Evolutionary conservation across 1,140 invertebrate species (phyloP), one percentile per base, ranked within the genome.

Genomic region (Colletes latitarsis): DNA sequence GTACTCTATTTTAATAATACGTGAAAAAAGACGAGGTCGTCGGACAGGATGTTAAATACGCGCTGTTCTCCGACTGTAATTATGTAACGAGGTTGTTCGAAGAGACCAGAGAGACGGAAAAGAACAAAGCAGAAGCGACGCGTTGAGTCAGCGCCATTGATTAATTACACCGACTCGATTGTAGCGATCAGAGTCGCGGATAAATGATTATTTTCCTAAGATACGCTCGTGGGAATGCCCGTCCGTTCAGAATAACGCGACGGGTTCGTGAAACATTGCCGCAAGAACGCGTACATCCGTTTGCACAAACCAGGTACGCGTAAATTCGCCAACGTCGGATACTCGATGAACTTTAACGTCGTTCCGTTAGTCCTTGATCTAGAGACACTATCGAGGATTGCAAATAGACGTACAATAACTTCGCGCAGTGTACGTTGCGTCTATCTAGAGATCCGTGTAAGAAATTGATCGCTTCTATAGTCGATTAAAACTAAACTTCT

Each of bases 1-100:
- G n/a, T 39, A 49, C 46, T 72, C 76, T 63, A 63, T 72, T 72
- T 69, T 77, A 58, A 78, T 64, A 53, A 72, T 52, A 0, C 15
- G 64, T 77, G 6, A 77, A 69, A 69, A 76, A 69, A n/a, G 17
- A 39, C 74, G 21, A 49, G 64, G 74, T 30, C 52, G 52, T n/a
- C 19, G 14, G 9, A 3, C 53, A 77, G 17, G 21, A 49, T 8
- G 67, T 17, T 9, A n/a, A 69, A 57, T 15, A 17, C 3, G 9
- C 3, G 46, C 63, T 19, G 19, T 8, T 12, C 49, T 1, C 15
- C 10, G n/a, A 2, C 4, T 9, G 5, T 8, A 19, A 58, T 77
- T 77, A 49, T 17, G 58, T 10, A 75, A 75, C n/a, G 0, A 41
- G 12, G 6, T 9, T 41, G 19, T 43, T 68, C 53, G 30, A 52